Base-by-base conservation (phyloP, 2,113 vertebrate species). In the Brienomyrus brachyistius region DNA sequence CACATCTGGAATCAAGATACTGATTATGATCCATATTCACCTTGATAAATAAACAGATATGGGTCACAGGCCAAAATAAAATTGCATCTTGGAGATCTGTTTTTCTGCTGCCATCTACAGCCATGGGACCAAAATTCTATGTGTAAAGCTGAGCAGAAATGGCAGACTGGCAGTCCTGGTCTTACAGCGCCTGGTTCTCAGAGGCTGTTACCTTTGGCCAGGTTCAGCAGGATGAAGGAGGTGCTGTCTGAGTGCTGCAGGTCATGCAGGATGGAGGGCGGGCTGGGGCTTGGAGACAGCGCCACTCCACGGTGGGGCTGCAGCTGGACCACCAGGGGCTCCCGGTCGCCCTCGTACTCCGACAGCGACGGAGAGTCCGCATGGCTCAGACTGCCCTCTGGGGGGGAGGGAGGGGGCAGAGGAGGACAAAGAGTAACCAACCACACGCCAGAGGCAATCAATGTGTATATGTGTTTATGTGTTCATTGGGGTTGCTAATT, bases 181-280 rank as follows among this genome's bases (percentile, higher is more conserved):
- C 10, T 31, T 70, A 8, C 13, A 6, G 9, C 1, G 5, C 10
- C 50, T 35, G 48, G 11, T 23, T 86, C 10, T 13, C 2, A 13
- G 85, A 3, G 48, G 45, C 2, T 2, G 66, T 84, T 90, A 98
- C 98, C 96, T 97, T 98, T 97, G n/a, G 98, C 98, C 17, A 99
- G 94, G 93, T 99, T 99, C 90, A 99, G 97, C 54, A 99, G 97
- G 93, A 99, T 97, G 91, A 98, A 99, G 50, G 98, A 99, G 86
- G 97, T 97, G 95, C 95, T 97, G 90, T 99, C 98, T 10, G 95
- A 96, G 92, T 97, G 97, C 88, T 99, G 98, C n/a, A 99, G 95
- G 92, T 99, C 98, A 91, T 99, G 98, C 90, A 99, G 94, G 91
- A 99, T 93, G 87, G 92, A 91, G 0, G 93, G 93, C 23, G 94